Evolutionary conservation across 2,113 vertebrate species (phyloP), one percentile per base, ranked within the genome.

Genomic region (Chloroceryle aenea): DNA sequence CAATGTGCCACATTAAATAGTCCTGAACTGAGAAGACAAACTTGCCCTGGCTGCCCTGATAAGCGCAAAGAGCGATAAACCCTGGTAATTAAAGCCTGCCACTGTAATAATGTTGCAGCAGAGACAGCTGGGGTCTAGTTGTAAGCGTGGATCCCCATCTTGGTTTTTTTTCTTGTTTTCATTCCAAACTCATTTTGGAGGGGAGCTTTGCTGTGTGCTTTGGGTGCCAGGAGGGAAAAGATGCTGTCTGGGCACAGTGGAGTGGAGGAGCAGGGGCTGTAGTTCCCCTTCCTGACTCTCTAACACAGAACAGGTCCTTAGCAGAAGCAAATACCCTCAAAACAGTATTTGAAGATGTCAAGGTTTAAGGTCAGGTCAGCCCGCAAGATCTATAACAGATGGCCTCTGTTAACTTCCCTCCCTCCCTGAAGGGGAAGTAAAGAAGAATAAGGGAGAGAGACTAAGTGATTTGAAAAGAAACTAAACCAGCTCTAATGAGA

Each of bases 81-180:
- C n/a, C 50, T 29, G 5, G 2, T 95, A 93, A 95, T 95, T 94
- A 95, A 93, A 94, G 88, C 79, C 95, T 94, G 81, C 85, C 0
- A 7, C n/a, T 80, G 14, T 58, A 80, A 94, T 80, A 90, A 45
- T 0, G 0, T 23, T 66, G 45, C 71, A 69, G 59, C 50, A 53
- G 72, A 69, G 90, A 48, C 69, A 85, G 69, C 56, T 68, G 85
- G 34, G 76, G n/a, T 78, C 68, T 45, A 58, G 59, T 22, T 55
- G 50, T 74, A 45, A 89, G 62, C 5, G 0, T 15, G 5, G 19
- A 38, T 47, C 77, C 42, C 5, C 2, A 5, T 45, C 72, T 73
- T 73, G 36, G 23, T 9, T 56, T 82, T 82, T 89, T 79, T 14
- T 52, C 56, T 72, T 85, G 18, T 47, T 91, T 85, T 76, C 63